These are phyloP conservation scores for Centropus bengalensis DNA, from an alignment of 2,113 vertebrate species.

Conservation along the genomic window DNA sequence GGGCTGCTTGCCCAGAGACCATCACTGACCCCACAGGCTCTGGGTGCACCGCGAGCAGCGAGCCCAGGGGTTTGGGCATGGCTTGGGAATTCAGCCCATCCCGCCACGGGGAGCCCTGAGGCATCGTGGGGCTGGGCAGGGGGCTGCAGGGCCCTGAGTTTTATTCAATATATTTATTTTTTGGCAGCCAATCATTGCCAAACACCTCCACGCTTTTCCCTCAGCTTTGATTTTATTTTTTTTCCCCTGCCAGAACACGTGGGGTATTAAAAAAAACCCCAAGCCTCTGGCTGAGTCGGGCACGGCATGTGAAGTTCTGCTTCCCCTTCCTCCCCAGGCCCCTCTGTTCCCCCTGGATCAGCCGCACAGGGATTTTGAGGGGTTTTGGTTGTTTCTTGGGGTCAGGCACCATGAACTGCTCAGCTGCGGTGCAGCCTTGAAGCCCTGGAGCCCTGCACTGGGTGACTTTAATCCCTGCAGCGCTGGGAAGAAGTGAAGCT, in stretches of 20 bases:
- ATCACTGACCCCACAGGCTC: too few species aligned
- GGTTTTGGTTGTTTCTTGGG: neutral
- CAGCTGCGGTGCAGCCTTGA: neutral
- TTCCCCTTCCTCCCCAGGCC: neutral
- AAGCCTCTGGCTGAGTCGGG: rapidly evolving
- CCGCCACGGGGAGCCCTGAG: too few species aligned
- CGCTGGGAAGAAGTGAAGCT: constrained; percentile 32
- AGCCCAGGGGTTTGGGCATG: too few species aligned
- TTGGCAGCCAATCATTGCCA: neutral
- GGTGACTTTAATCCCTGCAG: too few species aligned
- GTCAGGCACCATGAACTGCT: neutral
- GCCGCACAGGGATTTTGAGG: too few species aligned
- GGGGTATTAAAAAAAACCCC: neutral
- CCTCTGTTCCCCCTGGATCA: neutral
- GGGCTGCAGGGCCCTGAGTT: neutral
- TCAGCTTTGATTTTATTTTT: neutral
- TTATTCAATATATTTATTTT: neutral
- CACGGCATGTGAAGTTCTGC: neutral
- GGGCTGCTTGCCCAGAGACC: neutral
- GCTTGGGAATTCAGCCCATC: too few species aligned
- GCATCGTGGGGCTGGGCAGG: too few species aligned
- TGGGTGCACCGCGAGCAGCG: too few species aligned
- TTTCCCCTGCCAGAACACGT: neutral
- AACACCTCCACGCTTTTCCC: neutral
- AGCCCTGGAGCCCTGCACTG: neutral